Conservation (phyloP, 1,140 invertebrate species). For the Piezodorus guildinii region DNA sequence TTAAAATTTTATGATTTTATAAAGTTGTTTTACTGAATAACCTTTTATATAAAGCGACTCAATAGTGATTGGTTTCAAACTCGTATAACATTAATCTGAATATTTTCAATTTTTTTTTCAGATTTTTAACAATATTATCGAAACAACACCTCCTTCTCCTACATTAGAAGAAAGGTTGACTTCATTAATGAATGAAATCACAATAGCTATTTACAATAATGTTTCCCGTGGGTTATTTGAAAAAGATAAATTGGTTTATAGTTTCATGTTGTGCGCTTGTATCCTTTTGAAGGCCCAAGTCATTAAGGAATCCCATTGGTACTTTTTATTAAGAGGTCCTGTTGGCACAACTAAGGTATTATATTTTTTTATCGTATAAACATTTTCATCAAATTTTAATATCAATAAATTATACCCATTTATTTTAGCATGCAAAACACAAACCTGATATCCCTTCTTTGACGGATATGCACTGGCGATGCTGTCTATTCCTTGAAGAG, state of each 20-base stretch:
- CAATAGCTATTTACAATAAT: conserved; percentile 69
- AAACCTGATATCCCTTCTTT: conserved; percentile 42
- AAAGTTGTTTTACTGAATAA: no score
- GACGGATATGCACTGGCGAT: conserved; percentile 48
- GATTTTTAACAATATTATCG: conserved; percentile 64
- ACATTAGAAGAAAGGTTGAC: conserved; percentile 49
- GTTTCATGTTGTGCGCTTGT: conserved; percentile 66
- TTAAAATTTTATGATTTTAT: no score
- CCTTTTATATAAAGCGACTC: no score
- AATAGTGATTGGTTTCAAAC: no score
- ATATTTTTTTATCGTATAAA: no score
- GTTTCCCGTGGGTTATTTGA: conserved; percentile 83
- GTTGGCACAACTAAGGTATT: conserved; percentile 29
- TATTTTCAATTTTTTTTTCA: conserved; percentile 33
- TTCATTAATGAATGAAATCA: conserved; percentile 61
- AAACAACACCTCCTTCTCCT: conserved; percentile 52
- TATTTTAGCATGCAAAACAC: conserved; percentile 34
- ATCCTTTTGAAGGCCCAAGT: conserved; percentile 50
- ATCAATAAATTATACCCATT: neutral
- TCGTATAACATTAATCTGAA: neutral
- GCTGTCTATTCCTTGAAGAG: conserved; percentile 33
- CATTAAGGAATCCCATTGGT: conserved; percentile 50
- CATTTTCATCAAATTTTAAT: neutral
- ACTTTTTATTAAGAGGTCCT: conserved; percentile 60
- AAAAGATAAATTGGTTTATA: conserved; percentile 80